Evolutionary conservation across 2,797 vertebrate genomes (phyloP), one percentile per base, ranked within the genome.

Genomic region (Siniperca obscura): DNA sequence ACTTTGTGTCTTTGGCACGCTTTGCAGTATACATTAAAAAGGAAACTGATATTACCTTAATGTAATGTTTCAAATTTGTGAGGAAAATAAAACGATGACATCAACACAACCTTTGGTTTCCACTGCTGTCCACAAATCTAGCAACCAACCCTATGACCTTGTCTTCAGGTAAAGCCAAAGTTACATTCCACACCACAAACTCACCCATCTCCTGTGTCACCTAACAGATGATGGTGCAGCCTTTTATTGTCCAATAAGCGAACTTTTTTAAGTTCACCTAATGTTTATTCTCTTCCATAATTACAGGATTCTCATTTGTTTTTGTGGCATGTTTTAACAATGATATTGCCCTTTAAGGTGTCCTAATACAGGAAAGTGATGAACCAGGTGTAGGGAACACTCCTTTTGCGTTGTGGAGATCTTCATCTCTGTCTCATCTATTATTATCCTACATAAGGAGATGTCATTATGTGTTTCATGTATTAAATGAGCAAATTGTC

Each of bases 201-300:
- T 68, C 62, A 14, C 40, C 71, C 83, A 80, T 89, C 86, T 88
- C 84, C 65, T 61, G 73, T 83, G 83, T 86, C 83, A 85, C 57
- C 66, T 30, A 40, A 72, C 80, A 71, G 25, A 62, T 17, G n/a
- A 67, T 10, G 17, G 14, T 52, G 14, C 2, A 16, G 38, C 36
- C 21, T 1, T 40, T 53, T 30, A 55, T 17, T 38, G 22, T 38
- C 44, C 12, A 19, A 61, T 59, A 30, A 40, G 22, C 17, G 25
- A 38, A 21, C 22, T 30, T 55, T 74, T 30, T 34, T 13, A 27
- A 30, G 56, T 62, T 53, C 8, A 66, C 7, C 44, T 66, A 3
- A 64, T 36, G 22, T 57, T 59, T 4, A 70, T n/a, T 55, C 17
- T 62, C 65, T 40, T 62, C 3, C 5, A 67, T 46, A 36, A 13